Conservation (phyloP, 2,797 vertebrate species). For the Urophycis tenuis region DNA sequence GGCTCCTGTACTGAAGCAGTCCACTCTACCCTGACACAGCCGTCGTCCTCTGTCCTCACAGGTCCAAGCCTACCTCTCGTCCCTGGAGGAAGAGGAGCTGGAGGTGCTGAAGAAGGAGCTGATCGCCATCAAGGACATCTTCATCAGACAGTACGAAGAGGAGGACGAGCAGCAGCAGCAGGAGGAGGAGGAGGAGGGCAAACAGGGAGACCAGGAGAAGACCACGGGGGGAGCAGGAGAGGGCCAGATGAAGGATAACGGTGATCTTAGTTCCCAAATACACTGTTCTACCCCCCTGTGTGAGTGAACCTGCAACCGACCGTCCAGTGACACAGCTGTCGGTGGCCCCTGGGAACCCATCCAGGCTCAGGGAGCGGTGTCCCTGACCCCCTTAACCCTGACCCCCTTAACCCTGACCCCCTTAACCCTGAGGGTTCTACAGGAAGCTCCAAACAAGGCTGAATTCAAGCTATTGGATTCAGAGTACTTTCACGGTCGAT, state of each 20-base stretch:
- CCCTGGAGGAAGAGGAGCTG: slow-evolving; percentile 75
- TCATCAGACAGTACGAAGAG: slow-evolving; percentile 74
- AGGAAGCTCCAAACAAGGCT: not conserved
- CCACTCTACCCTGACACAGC: not conserved
- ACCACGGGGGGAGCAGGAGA: slow-evolving; percentile 53
- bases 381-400: not conserved
- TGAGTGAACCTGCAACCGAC: slow-evolving; percentile 58
- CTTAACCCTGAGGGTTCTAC: not conserved
- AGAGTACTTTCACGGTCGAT: not conserved
- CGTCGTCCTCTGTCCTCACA: slow-evolving; percentile 42
- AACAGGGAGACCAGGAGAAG: not conserved
- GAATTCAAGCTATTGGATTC: not conserved
- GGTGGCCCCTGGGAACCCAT: slow-evolving; percentile 44
- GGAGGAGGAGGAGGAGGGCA: slow-evolving; percentile 42
- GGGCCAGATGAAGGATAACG: slow-evolving; percentile 61
- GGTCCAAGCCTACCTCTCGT: slow-evolving; percentile 85
- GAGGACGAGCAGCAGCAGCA: slow-evolving; percentile 54
- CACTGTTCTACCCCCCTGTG: slow-evolving; percentile 65
- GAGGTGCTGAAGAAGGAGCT: slow-evolving; percentile 83
- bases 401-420: not conserved
- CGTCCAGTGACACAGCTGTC: slow-evolving; percentile 31
- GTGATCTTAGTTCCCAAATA: slow-evolving; percentile 72
- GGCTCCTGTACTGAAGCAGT: not conserved
- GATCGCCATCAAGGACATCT: slow-evolving; percentile 88
- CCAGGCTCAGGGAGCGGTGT: slow-evolving; percentile 49